phyloP scores from a whole-genome alignment of 2,113 vertebrate genomes.

The Tragulus kanchil region DNA sequence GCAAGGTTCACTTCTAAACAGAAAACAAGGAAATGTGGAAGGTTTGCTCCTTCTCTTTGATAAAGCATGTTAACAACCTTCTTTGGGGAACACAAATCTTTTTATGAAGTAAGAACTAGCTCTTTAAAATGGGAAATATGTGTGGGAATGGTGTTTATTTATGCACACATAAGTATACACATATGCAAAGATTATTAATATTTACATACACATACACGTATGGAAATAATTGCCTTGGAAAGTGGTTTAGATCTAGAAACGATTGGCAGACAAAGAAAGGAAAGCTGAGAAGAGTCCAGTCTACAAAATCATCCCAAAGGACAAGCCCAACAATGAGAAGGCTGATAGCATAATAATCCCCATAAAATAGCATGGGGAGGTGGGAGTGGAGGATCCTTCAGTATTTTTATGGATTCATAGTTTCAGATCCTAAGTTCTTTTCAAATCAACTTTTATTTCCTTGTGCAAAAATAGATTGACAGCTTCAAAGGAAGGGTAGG shows the following conservation, averaged over 20 bases:
- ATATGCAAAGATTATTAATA: conserved; percentile 77
- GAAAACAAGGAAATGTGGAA: conserved; percentile 16
- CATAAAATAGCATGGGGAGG: background rate
- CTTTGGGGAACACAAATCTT: conserved; percentile 62
- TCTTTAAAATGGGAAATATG: conserved; percentile 69
- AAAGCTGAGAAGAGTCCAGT: conserved; percentile 76
- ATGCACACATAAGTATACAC: conserved; percentile 62
- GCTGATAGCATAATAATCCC: conserved; percentile 71
- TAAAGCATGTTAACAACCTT: conserved; percentile 57
- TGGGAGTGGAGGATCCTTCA: background rate
- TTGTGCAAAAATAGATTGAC: conserved; percentile 58
- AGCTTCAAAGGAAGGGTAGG: conserved; percentile 72
- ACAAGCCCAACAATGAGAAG: conserved; percentile 75
- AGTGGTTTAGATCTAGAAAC: conserved; percentile 82
- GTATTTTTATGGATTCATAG: conserved; percentile 61
- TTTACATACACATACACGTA: conserved; percentile 74
- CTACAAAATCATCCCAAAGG: conserved; percentile 78
- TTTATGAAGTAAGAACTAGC: conserved; percentile 54
- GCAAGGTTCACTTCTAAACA: conserved; percentile 80
- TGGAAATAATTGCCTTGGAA: conserved; percentile 81
- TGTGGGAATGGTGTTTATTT: conserved; percentile 73
- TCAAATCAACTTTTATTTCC: conserved; percentile 76
- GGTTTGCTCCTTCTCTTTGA: conserved; percentile 63
- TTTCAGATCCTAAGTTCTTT: conserved; percentile 77
- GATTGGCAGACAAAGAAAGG: conserved; percentile 83